Conservation (phyloP, 2,888 invertebrate genomes). For the Hirudinaria manillensis region DNA sequence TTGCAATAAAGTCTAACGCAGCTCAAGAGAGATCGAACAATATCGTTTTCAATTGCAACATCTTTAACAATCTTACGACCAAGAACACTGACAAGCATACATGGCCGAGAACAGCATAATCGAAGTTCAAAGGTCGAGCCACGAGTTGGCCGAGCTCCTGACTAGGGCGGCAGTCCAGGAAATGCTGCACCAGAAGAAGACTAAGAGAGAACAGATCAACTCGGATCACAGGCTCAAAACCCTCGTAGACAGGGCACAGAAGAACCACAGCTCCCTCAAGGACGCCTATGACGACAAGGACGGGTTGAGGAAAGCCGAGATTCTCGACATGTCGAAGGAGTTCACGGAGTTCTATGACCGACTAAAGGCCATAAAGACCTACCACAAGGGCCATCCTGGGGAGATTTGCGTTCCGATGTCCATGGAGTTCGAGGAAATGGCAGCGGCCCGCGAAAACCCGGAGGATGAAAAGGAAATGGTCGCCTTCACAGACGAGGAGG, state of each 20-base stretch:
- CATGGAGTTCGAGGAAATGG: conserved; percentile 89
- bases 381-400: conserved; percentile 89
- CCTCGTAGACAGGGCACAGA: conserved; percentile 75
- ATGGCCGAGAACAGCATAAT: conserved; percentile 52
- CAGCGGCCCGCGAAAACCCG: conserved; percentile 80
- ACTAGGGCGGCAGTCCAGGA: conserved; percentile 95
- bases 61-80: not conserved
- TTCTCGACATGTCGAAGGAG: conserved; percentile 88
- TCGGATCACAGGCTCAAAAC: conserved; percentile 86
- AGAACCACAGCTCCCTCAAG: conserved; percentile 71
- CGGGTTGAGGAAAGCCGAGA: conserved; percentile 86
- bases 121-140: conserved; percentile 91
- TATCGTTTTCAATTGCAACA: too few species aligned
- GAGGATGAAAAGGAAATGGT: conserved; percentile 78
- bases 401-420: conserved; percentile 93
- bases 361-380: conserved; percentile 88
- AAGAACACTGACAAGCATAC: not conserved
- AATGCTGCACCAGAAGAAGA: conserved; percentile 75
- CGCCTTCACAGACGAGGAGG: conserved; percentile 97
- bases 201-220: conserved; percentile 87
- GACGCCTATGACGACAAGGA: conserved; percentile 95
- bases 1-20: too few species aligned
- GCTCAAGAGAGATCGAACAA: too few species aligned
- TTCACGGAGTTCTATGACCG: conserved; percentile 93
- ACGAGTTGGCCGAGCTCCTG: conserved; percentile 91